Evolutionary conservation across 2,888 invertebrate species (phyloP).

Genomic region (Lithophane leautieri): DNA sequence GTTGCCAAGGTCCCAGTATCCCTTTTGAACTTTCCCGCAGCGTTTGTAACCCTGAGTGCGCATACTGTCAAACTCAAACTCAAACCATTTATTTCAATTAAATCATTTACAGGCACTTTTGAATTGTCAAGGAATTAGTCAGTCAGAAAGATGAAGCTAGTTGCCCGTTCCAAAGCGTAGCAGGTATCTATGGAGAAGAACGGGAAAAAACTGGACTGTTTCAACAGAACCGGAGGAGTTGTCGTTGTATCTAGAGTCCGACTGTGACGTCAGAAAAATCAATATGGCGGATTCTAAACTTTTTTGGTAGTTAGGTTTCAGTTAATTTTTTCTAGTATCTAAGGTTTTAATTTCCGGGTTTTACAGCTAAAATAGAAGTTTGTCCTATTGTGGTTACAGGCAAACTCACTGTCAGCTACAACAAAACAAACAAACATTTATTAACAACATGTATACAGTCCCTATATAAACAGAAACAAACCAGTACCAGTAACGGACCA

Average conservation of each 20-base stretch:
- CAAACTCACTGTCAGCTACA: neutral
- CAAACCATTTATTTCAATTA: neutral
- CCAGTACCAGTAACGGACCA: conserved; percentile 47
- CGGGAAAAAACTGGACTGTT: neutral
- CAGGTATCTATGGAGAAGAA: neutral
- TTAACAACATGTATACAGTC: conserved; percentile 45
- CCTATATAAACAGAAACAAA: conserved; percentile 54
- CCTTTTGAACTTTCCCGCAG: too few species aligned
- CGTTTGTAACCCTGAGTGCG: too few species aligned
- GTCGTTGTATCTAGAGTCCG: neutral
- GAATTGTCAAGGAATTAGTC: neutral
- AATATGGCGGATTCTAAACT: neutral
- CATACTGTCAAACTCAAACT: neutral
- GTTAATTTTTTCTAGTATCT: neutral
- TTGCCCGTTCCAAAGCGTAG: neutral
- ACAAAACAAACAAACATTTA: conserved; percentile 38
- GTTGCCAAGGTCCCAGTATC: too few species aligned
- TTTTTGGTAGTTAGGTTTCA: neutral
- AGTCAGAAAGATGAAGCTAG: neutral
- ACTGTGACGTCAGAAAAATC: neutral
- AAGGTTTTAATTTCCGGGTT: neutral
- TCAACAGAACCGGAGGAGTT: neutral
- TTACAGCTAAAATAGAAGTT: neutral
- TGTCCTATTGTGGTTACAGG: conserved; percentile 1
- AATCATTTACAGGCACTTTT: neutral